phyloP scores from a whole-genome alignment of 2,113 vertebrate species.

The Caranx melampygus region DNA sequence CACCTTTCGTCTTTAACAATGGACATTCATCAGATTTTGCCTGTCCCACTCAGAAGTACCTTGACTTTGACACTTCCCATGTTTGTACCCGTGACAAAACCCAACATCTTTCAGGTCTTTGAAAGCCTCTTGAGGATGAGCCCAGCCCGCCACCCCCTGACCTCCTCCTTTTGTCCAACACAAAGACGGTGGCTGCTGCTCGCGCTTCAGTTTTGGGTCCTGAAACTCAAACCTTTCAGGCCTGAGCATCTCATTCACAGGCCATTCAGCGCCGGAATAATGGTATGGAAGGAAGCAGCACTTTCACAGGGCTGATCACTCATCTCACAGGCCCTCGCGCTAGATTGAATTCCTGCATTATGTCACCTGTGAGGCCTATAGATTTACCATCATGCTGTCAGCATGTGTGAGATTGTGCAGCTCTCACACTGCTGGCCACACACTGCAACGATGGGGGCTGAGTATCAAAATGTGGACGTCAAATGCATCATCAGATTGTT shows the following conservation, averaged over 20 bases:
- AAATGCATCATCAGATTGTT: too few species aligned
- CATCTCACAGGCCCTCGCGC: conserved; percentile 55
- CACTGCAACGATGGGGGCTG: neutral
- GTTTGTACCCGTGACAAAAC: neutral
- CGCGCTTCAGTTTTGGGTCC: conserved; percentile 13
- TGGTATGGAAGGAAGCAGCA: conserved; percentile 56
- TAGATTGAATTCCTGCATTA: conserved; percentile 58
- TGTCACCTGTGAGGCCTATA: conserved; percentile 56
- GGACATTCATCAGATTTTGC: neutral
- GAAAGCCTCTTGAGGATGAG: neutral
- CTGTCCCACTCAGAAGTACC: neutral
- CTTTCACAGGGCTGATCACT: conserved; percentile 73
- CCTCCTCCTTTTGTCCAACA: conserved; percentile 13
- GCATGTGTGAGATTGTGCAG: neutral
- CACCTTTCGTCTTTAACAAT: too few species aligned
- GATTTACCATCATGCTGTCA: conserved; percentile 36
- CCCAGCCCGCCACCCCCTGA: conserved; percentile 7
- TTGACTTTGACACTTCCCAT: neutral
- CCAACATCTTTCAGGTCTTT: neutral
- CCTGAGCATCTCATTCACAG: conserved; percentile 50
- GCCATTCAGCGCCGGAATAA: conserved; percentile 63
- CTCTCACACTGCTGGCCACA: neutral
- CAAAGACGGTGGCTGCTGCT: conserved; percentile 21
- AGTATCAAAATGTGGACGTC: neutral
- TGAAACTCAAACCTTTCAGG: conserved; percentile 53